Percentiles rank a stretch among this genome's conserved stretches.
These are phyloP conservation scores for Seriola aureovittata DNA, from an alignment of 2,113 vertebrate species.

Conservation along the genomic window DNA sequence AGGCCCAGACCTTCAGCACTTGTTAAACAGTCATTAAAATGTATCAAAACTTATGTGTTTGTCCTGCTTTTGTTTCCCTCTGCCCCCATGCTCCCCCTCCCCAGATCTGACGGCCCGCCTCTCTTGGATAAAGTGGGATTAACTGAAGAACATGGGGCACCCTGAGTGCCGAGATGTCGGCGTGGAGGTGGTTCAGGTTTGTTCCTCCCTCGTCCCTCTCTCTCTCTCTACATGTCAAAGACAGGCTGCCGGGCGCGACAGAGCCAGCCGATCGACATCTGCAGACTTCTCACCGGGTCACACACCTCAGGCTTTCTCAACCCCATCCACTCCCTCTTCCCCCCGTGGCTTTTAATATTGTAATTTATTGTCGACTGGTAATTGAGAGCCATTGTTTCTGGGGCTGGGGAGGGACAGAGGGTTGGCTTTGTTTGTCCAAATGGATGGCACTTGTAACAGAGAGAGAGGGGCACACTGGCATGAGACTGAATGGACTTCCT, in stretches of 20 bases:
- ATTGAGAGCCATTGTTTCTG: constrained; percentile 79
- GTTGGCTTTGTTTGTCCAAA: constrained; percentile 64
- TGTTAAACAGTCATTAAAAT: constrained; percentile 80
- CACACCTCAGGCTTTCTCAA: constrained; percentile 71
- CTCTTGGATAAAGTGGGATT: constrained; percentile 92
- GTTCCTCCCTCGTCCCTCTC: constrained; percentile 12
- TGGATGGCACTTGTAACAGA: constrained; percentile 70
- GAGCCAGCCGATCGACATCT: constrained; percentile 74
- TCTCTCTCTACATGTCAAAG: constrained; percentile 58
- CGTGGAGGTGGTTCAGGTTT: constrained; percentile 9
- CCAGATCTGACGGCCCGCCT: constrained; percentile 90
- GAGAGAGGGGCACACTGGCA: constrained; percentile 62
- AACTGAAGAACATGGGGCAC: constrained; percentile 55
- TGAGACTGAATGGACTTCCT: constrained; percentile 64
- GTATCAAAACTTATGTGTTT: constrained; percentile 75
- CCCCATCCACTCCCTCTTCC: constrained; percentile 44
- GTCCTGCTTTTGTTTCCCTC: constrained; percentile 68
- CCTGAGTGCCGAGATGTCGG: constrained; percentile 12
- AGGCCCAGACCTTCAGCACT: constrained; percentile 56
- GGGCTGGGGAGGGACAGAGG: constrained; percentile 43
- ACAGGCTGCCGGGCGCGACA: constrained; percentile 37
- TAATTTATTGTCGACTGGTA: constrained; percentile 77
- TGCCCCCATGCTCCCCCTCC: constrained; percentile 30
- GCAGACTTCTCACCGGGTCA: constrained; percentile 83
- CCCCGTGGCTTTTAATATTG: constrained; percentile 80